These are phyloP conservation scores for Corvus moneduloides DNA, from an alignment of 2,113 vertebrate genomes.

Conservation along the genomic window DNA sequence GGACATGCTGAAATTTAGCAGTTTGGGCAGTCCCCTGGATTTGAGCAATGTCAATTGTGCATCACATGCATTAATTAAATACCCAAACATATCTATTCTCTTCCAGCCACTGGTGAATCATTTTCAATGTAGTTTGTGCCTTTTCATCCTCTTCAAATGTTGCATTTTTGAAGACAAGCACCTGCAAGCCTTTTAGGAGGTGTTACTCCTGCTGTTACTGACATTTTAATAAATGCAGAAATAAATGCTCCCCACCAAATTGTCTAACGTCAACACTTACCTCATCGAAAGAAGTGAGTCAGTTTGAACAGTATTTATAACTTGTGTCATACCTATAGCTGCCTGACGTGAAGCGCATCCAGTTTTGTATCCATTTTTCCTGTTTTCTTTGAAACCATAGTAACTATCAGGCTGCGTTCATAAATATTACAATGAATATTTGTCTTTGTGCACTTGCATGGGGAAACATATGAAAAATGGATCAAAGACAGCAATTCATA, in stretches of 20 bases:
- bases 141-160: slow-evolving; percentile 14
- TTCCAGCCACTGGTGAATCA: neutral
- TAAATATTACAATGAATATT: slow-evolving; percentile 48
- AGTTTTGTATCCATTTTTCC: slow-evolving; percentile 19
- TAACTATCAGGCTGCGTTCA: slow-evolving; percentile 17
- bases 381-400: slow-evolving; percentile 48
- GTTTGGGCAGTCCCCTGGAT: neutral
- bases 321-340: neutral
- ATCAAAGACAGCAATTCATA: slow-evolving; percentile 25
- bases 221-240: slow-evolving; percentile 75
- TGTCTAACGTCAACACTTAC: slow-evolving; percentile 70
- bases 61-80: neutral
- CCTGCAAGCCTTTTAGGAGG: slow-evolving; percentile 67
- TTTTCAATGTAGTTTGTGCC: neutral
- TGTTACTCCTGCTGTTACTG: slow-evolving; percentile 49
- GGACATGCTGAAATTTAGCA: neutral
- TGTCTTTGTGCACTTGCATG: slow-evolving; percentile 8
- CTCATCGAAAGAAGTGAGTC: slow-evolving; percentile 60
- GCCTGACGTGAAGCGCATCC: neutral
- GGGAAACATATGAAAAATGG: slow-evolving; percentile 28
- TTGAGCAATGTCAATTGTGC: neutral
- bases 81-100: neutral
- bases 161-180: slow-evolving; percentile 59
- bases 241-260: slow-evolving; percentile 64
- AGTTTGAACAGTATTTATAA: slow-evolving; percentile 48